Conservation (phyloP, 1,140 invertebrate species). For the Oncopodura yosiiana region DNA sequence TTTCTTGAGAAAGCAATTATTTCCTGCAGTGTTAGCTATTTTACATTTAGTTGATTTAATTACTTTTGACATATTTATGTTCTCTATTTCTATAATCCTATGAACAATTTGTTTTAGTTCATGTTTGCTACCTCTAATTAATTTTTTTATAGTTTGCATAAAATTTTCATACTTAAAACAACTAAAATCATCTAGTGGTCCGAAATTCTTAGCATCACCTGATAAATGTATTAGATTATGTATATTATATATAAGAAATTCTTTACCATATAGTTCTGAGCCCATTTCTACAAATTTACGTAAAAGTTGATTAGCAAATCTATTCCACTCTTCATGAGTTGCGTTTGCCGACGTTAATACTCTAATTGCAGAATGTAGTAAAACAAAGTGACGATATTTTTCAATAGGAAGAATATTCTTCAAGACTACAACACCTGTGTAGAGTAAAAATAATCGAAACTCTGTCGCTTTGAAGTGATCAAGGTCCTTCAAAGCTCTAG, state of each 20-base stretch:
- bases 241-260: slow-evolving; percentile 11
- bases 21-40: too few species aligned
- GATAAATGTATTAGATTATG: slow-evolving; percentile 7
- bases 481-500: neutral
- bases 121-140: slow-evolving; percentile 10
- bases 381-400: neutral
- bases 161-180: slow-evolving; percentile 13
- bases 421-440: neutral
- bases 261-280: neutral
- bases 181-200: slow-evolving; percentile 5
- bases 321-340: neutral
- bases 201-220: neutral
- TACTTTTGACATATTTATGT: too few species aligned
- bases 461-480: slow-evolving; percentile 3
- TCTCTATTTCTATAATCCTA: slow-evolving; percentile 33
- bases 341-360: neutral
- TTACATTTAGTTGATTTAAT: too few species aligned
- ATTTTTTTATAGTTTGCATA: slow-evolving; percentile 7
- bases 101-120: slow-evolving; percentile 36
- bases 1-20: too few species aligned
- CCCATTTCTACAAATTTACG: neutral
- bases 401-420: neutral
- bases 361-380: neutral
- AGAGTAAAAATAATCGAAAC: slow-evolving; percentile 10
- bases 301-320: neutral